Conservation (phyloP, 2,113 vertebrate species). For the Eira barbara region DNA sequence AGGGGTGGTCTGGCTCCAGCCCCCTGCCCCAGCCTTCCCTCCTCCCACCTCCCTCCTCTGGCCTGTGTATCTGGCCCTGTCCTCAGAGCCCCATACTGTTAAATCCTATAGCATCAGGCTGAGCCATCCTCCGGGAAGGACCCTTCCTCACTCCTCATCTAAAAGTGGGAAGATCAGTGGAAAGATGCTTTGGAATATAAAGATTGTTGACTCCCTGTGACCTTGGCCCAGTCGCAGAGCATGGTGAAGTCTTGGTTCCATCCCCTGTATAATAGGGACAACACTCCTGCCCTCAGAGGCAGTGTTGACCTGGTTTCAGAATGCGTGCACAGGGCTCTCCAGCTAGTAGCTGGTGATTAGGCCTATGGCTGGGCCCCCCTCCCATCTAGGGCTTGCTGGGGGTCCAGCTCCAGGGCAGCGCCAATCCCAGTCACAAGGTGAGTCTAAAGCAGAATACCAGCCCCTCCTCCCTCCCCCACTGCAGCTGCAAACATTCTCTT, state of each 20-base stretch:
- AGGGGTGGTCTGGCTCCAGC: slow-evolving; percentile 47
- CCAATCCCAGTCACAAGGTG: slow-evolving; percentile 33
- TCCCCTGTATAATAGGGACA: background rate
- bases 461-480: slow-evolving; percentile 23
- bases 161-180: slow-evolving; percentile 9
- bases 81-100: background rate
- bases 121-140: background rate
- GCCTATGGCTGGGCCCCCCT: background rate
- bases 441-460: background rate
- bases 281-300: background rate
- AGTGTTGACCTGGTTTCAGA: slow-evolving; percentile 17
- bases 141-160: background rate
- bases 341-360: background rate
- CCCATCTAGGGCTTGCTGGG: background rate
- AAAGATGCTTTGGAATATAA: background rate
- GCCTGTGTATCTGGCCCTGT: background rate
- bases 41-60: background rate
- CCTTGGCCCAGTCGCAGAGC: background rate
- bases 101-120: background rate
- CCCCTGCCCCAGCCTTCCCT: background rate
- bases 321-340: background rate
- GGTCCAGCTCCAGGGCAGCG: slow-evolving; percentile 37
- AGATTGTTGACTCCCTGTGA: background rate
- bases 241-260: background rate
- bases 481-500: slow-evolving; percentile 73